Base-by-base conservation (phyloP, 1,140 invertebrate genomes). In the Marisa cornuarietis region DNA sequence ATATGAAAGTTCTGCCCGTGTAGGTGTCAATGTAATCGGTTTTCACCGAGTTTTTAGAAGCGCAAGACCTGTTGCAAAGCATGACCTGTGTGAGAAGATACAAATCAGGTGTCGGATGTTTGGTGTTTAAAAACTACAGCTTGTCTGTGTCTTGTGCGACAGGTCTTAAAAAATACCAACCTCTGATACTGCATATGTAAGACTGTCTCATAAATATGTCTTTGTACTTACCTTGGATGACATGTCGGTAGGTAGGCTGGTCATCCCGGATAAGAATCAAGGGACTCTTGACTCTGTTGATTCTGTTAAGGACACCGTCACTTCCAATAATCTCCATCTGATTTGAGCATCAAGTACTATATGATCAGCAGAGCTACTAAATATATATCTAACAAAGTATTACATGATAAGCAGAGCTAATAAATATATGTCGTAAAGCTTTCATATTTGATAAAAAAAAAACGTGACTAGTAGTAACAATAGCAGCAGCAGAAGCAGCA, bases 251-350 rank as follows among this genome's bases (percentile, higher is more conserved):
- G 8, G 58, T 24, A 13, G 77, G 66, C 1, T 8, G 68, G 58
- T 79, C 77, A 58, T 79, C 77, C 16, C 77, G 20, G 20, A 22
- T 14, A 8, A 79, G n/a, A 13, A 71, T 71, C 6, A 79, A 52
- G 5, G 77, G 77, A 26, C 22, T 26, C 26, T 72, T 31, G 22
- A 2, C 20, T 24, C 20, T 24, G 20, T 79, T 79, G 51, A 0
- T 16, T 22, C 13, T 24, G 58, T 3, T 22, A 51, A 79, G 61
- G 26, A 79, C 69, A 11, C 77, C 77, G 61, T 72, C 69, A 13
- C 16, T 61, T 11, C 77, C 77, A 18, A 14, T 24, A 26, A 79
- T 42, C n/a, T 71, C 49, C 49, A 71, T 71, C 76, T 78, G 68
- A 18, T 26, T 68, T 13, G 13, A 26, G 11, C 66, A 24, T 69